Evolutionary conservation across 1,140 invertebrate genomes (phyloP), one percentile per base, ranked within the genome.

Genomic region (Ostrea denselamellosa): DNA sequence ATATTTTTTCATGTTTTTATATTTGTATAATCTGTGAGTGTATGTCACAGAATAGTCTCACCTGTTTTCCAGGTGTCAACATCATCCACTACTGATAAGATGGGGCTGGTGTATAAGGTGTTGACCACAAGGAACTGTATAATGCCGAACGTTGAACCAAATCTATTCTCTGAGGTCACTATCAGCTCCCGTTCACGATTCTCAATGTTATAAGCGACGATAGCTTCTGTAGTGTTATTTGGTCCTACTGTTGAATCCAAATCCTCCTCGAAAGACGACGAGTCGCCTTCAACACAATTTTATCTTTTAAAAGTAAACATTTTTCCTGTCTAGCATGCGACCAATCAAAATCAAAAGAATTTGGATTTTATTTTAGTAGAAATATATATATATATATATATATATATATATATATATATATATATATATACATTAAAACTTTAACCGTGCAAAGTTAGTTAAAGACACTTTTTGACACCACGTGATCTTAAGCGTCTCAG

Each of bases 61-160:
- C 83, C 83, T 10, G 54, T 19, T 25, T 58, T 62, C 83, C 83
- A 85, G 9, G 54, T 58, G 14, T 9, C n/a, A 0, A 25, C 54
- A 62, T 85, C 9, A 34, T 85, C 56, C 2, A 85, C 83, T 8
- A 85, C 83, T 3, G 51, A 34, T 22, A 85, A 62, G 5, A 85
- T 62, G 8, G 83, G 83, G 3, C 53, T 17, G 44, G 44, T 52
- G 17, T 22, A 52, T 10, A 53, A 19, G 2, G 82, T 54, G 44
- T 83, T 54, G 52, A 83, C 22, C 8, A 53, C 82, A n/a, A 83
- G 14, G 12, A 83, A 83, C 44, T 53, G 17, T 9, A 52, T 22
- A 2, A 7, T 83, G 9, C 82, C 52, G 51, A 17, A 17, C 3
- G 0, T 28, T 14, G 68, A 12, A 0, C 28, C 25, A 5, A 34